These are phyloP conservation scores for Tenodera sinensis DNA, from an alignment of 2,888 invertebrate genomes.

Conservation along the genomic window DNA sequence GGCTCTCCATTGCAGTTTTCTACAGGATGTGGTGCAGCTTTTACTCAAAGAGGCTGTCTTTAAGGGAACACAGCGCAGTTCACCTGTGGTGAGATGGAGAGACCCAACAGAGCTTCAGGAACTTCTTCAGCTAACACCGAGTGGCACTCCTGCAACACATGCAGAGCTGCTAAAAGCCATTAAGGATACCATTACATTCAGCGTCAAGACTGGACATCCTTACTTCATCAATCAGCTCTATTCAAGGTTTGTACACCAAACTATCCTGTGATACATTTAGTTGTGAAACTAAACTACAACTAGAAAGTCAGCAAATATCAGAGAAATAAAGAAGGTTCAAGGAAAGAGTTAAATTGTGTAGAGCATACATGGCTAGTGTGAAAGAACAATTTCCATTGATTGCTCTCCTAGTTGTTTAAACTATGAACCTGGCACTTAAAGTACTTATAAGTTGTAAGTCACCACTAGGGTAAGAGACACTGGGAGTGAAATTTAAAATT, in stretches of 20 bases:
- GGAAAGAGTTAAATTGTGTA: too few relatives aligned
- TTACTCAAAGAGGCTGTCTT: conserved; percentile 47
- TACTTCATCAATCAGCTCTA: conserved; percentile 56
- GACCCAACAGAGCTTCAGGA: conserved; percentile 48
- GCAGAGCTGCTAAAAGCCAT: conserved; percentile 47
- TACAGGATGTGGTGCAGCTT: conserved; percentile 43
- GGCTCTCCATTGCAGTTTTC: conserved; percentile 45
- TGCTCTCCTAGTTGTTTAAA: too few relatives aligned
- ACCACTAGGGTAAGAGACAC: too few relatives aligned
- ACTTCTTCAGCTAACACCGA: conserved; percentile 43
- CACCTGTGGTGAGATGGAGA: conserved; percentile 52
- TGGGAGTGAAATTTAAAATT: too few relatives aligned
- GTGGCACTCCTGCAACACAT: conserved; percentile 44
- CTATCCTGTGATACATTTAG: not conserved
- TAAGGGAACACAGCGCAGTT: conserved; percentile 40
- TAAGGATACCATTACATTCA: conserved; percentile 51
- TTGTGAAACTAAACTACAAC: too few relatives aligned
- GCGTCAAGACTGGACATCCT: conserved; percentile 57
- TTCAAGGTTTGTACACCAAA: conserved; percentile 46
- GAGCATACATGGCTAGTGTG: too few relatives aligned
- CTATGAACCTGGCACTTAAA: too few relatives aligned
- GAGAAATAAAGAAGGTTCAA: too few relatives aligned
- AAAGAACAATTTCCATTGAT: too few relatives aligned
- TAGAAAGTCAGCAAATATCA: too few relatives aligned
- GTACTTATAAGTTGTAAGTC: too few relatives aligned